These are phyloP conservation scores for Hippocampus barbouri DNA, from an alignment of 2,113 vertebrate species.

Conservation along the genomic window DNA sequence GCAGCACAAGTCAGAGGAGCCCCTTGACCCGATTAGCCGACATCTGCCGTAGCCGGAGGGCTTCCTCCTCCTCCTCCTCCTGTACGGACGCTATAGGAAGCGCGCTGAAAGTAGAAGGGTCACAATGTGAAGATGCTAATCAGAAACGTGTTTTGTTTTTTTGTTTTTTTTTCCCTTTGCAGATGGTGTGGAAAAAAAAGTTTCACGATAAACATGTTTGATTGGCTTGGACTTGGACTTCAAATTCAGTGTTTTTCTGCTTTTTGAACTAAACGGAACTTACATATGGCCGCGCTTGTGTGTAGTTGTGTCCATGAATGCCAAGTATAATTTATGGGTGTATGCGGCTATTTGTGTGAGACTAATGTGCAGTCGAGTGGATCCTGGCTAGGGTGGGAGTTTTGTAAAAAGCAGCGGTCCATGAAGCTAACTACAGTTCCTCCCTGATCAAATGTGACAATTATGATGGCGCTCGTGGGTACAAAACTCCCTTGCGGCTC, in stretches of 20 bases:
- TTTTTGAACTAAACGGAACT: slow-evolving; percentile 4
- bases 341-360: slow-evolving; percentile 21
- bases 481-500: slow-evolving; percentile 51
- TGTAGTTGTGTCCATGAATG: background rate
- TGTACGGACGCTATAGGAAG: slow-evolving; percentile 11
- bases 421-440: slow-evolving; percentile 54
- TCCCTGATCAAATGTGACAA: slow-evolving; percentile 72
- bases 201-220: background rate
- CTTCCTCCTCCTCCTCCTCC: background rate
- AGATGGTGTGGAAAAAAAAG: background rate
- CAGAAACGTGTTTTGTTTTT: background rate
- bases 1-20: slow-evolving; percentile 38
- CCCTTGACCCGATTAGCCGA: slow-evolving; percentile 52
- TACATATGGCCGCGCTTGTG: slow-evolving; percentile 6
- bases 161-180: background rate
- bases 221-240: background rate
- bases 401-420: slow-evolving; percentile 46
- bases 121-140: slow-evolving; percentile 9
- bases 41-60: slow-evolving; percentile 43
- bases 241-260: background rate
- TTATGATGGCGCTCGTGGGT: slow-evolving; percentile 63
- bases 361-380: slow-evolving; percentile 31
- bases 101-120: background rate
- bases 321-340: slow-evolving; percentile 21
- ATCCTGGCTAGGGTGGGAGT: slow-evolving; percentile 38